A percentile compares a stretch with the other conserved stretches of the same genome.
phyloP scores from a whole-genome alignment of 2,113 vertebrate genomes.

The Embiotoca jacksoni region DNA sequence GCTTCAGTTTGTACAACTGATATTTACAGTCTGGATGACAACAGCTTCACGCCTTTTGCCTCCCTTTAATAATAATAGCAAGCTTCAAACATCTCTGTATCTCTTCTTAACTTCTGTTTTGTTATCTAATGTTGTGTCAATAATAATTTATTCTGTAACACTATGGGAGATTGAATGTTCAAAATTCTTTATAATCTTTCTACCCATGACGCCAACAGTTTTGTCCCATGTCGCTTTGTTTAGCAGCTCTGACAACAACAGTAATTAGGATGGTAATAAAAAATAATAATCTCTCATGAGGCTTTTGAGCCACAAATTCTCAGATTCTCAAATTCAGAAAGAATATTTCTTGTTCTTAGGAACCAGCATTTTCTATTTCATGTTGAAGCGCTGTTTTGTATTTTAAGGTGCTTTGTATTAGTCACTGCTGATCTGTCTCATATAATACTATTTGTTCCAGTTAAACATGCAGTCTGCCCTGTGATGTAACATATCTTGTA shows the following conservation, averaged over 20 bases:
- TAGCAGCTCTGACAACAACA: conserved; percentile 12
- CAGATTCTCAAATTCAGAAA: conserved; percentile 11
- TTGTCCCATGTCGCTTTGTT: background rate
- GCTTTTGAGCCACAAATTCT: conserved; percentile 18
- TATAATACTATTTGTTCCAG: conserved; percentile 43
- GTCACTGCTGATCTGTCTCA: conserved; percentile 42
- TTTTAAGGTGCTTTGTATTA: conserved; percentile 47
- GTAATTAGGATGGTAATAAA: conserved; percentile 10
- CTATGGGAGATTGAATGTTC: background rate
- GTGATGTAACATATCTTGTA: conserved; percentile 31
- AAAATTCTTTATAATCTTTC: background rate
- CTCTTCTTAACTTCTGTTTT: background rate
- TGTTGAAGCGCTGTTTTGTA: conserved; percentile 26
- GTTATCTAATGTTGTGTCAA: background rate
- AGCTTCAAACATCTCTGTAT: conserved; percentile 12
- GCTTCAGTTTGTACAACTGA: conserved; percentile 5
- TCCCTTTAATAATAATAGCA: background rate
- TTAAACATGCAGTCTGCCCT: conserved; percentile 39
- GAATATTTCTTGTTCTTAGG: background rate
- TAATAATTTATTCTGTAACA: background rate
- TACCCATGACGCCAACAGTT: background rate
- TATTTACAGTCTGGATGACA: background rate
- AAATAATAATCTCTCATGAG: conserved; percentile 34
- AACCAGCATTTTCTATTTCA: conserved; percentile 34
- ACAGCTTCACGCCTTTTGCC: background rate